Percentiles rank a stretch among this genome's conserved stretches.
phyloP scores from a whole-genome alignment of 2,888 invertebrate species.

The Drosophila gaucha region DNA sequence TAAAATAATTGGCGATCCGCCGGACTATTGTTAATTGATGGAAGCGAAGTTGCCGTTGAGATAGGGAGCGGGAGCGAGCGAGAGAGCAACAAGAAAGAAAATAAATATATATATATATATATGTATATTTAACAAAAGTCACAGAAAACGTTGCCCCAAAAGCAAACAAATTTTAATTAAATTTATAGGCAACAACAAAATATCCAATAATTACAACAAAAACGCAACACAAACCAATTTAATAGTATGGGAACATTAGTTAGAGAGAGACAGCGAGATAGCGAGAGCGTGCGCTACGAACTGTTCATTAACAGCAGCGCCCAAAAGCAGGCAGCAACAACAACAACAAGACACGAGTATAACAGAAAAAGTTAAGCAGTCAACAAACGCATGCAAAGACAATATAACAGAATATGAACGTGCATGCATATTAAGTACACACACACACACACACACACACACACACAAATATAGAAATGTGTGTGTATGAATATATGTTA shows the following conservation, averaged over 20 bases:
- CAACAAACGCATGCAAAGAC: conserved; percentile 1
- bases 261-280: conserved; percentile 19
- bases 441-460: conserved; percentile 23
- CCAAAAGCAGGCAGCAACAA: conserved; percentile 40
- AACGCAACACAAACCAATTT: conserved; percentile 8
- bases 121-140: conserved; percentile 6
- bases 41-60: conserved; percentile 13
- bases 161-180: conserved; percentile 48
- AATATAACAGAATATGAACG: background rate
- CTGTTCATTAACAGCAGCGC: conserved; percentile 21
- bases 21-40: conserved; percentile 11
- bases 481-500: no score
- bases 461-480: conserved; percentile 19
- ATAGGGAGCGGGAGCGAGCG: conserved; percentile 21
- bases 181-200: conserved; percentile 29
- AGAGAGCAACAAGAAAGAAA: conserved; percentile 18
- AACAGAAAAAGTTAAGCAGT: background rate
- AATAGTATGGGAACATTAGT: conserved; percentile 30
- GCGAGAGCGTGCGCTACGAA: conserved; percentile 3
- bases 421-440: background rate
- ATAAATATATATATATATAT: conserved; percentile 9
- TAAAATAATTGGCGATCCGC: conserved; percentile 45
- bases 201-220: conserved; percentile 1
- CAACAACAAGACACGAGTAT: background rate
- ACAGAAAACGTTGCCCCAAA: conserved; percentile 32